Conservation (phyloP, 2,113 vertebrate genomes). For the Chaetops frenatus region DNA sequence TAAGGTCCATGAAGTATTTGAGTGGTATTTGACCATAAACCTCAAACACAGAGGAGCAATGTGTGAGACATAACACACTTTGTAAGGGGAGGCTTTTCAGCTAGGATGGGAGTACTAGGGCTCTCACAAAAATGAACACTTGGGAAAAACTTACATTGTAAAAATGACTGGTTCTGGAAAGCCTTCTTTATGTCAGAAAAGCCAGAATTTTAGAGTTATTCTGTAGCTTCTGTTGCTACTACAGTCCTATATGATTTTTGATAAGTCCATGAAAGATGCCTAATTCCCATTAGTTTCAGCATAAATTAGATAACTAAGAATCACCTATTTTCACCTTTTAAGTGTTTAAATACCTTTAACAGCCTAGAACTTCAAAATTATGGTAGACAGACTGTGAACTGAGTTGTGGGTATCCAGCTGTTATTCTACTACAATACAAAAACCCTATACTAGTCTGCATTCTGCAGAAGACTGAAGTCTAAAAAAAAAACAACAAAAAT, state of each 20-base stretch:
- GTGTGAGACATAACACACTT: not conserved
- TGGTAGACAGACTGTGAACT: not conserved
- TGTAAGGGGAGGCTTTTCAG: not conserved
- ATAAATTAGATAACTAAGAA: not conserved
- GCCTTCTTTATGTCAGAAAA: not conserved
- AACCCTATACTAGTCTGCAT: not conserved
- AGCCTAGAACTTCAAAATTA: not conserved
- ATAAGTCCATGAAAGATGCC: not conserved
- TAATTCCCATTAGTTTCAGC: not conserved
- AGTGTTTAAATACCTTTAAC: not conserved
- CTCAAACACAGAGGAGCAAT: not conserved
- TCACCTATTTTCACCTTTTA: not conserved
- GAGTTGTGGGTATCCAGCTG: not conserved
- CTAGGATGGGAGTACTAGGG: not conserved
- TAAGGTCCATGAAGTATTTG: not conserved
- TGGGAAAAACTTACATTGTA: not conserved
- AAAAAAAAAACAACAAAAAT: not conserved
- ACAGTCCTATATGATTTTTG: not conserved
- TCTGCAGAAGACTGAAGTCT: not conserved
- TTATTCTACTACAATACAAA: not conserved
- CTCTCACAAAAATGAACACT: not conserved
- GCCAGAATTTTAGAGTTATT: not conserved
- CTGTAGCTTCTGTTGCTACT: not conserved
- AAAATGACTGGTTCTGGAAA: not conserved
- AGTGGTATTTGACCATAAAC: not conserved